Conservation (phyloP, 2,888 invertebrate species). For the Eilema depressum region DNA sequence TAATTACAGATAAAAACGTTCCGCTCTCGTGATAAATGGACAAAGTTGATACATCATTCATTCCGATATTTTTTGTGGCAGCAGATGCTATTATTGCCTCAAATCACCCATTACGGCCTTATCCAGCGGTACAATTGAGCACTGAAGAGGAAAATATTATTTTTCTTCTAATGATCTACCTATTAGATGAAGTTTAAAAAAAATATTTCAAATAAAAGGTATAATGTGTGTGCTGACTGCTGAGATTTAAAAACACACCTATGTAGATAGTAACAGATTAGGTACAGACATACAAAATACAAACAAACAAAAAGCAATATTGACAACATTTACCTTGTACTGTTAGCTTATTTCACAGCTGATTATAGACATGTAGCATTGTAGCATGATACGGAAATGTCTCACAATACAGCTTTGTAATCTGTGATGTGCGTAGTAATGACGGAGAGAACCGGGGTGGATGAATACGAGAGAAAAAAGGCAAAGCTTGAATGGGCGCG, state of each 20-base stretch:
- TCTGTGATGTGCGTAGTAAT: slow-evolving; percentile 52
- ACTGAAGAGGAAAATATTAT: neutral
- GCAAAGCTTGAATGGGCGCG: slow-evolving; percentile 59
- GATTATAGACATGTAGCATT: slow-evolving; percentile 27
- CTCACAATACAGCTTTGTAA: slow-evolving; percentile 51
- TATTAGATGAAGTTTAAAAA: neutral
- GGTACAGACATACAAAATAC: neutral
- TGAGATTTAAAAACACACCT: no score
- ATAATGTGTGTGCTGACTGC: no score
- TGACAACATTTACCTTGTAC: neutral
- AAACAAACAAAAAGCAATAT: neutral
- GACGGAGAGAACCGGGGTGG: slow-evolving; percentile 48
- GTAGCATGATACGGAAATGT: slow-evolving; percentile 24
- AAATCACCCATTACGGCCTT: neutral
- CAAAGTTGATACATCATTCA: slow-evolving; percentile 37
- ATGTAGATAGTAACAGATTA: no score
- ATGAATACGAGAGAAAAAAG: slow-evolving; percentile 60
- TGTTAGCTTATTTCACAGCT: slow-evolving; percentile 26
- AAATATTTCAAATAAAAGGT: no score
- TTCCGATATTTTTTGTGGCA: slow-evolving; percentile 35
- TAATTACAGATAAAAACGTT: slow-evolving; percentile 41
- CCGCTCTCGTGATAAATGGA: slow-evolving; percentile 39
- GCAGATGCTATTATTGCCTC: slow-evolving; percentile 32
- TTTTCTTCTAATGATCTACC: neutral
- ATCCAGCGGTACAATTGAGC: neutral